These are phyloP conservation scores for Stichodactyla mertensii DNA, from an alignment of 64 coral and sea anemone genomes.

Conservation along the genomic window DNA sequence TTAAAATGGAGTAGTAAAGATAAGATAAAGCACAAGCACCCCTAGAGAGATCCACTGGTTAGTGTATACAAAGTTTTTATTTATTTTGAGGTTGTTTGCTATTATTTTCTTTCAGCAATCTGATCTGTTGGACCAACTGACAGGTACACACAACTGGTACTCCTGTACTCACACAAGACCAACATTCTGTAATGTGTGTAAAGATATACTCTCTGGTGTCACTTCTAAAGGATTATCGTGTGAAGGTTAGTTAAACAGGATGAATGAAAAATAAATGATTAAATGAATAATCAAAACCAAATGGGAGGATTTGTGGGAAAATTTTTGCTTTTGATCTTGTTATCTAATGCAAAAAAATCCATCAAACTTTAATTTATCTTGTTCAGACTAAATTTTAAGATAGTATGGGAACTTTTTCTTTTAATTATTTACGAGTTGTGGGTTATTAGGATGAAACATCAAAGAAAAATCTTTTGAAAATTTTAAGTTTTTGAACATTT, in stretches of 20 bases:
- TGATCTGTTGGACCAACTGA: conserved; percentile 81
- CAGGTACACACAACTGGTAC: conserved; percentile 96
- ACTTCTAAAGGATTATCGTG: conserved; percentile 97
- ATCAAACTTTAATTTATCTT: not conserved
- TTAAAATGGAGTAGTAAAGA: no score
- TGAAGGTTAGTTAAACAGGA: conserved; percentile 67
- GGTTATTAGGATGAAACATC: not conserved
- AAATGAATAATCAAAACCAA: not conserved
- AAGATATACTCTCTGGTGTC: conserved; percentile 89
- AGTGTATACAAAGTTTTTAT: not conserved
- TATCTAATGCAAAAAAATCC: no score
- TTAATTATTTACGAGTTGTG: not conserved
- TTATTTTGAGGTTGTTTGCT: not conserved
- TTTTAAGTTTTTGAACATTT: no score
- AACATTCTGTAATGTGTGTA: conserved; percentile 96
- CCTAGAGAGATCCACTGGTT: no score
- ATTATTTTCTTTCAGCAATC: conserved; percentile 55
- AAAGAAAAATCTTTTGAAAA: not conserved
- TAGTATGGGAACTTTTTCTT: not conserved
- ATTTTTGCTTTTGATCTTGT: not conserved
- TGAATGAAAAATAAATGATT: not conserved
- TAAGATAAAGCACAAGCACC: no score
- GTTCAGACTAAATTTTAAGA: not conserved
- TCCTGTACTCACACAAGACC: conserved; percentile 88
- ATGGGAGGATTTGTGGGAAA: not conserved